A percentile compares a stretch with the other conserved stretches of the same genome.
These are phyloP conservation scores for Nymphalis io DNA, from an alignment of 1,140 invertebrate genomes.

Conservation along the genomic window DNA sequence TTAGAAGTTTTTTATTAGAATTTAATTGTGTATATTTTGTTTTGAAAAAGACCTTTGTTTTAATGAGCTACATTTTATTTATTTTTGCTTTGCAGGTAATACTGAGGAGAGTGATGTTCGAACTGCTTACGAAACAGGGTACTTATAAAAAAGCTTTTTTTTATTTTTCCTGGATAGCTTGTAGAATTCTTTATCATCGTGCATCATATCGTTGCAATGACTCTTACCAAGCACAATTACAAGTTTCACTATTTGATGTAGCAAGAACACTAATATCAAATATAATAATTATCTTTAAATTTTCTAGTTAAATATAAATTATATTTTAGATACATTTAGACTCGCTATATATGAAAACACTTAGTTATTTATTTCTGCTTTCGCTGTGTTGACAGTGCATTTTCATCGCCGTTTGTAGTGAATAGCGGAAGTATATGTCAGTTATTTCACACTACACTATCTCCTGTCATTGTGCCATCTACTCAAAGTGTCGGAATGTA, in stretches of 20 bases:
- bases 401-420: background rate
- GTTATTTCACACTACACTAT: conserved; percentile 32
- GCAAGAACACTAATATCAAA: background rate
- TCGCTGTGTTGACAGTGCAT: background rate
- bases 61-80: background rate
- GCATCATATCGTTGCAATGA: background rate
- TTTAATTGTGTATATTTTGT: too few relatives aligned
- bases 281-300: background rate
- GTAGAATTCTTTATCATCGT: background rate
- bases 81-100: conserved; percentile 7
- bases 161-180: background rate
- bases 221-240: background rate
- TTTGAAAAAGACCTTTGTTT: background rate
- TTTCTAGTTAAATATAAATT: background rate
- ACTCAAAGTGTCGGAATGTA: conserved; percentile 8
- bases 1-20: too few relatives aligned
- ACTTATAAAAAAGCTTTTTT: background rate
- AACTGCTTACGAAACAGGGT: too few relatives aligned
- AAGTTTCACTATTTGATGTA: background rate
- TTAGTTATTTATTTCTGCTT: background rate
- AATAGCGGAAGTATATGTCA: background rate
- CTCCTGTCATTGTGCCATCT: conserved; percentile 23
- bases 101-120: background rate
- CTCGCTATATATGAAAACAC: background rate
- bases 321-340: background rate